Percentiles rank a stretch among this genome's conserved stretches.
Evolutionary conservation across 2,888 invertebrate species (phyloP).

Genomic region (Spialia ferax): DNA sequence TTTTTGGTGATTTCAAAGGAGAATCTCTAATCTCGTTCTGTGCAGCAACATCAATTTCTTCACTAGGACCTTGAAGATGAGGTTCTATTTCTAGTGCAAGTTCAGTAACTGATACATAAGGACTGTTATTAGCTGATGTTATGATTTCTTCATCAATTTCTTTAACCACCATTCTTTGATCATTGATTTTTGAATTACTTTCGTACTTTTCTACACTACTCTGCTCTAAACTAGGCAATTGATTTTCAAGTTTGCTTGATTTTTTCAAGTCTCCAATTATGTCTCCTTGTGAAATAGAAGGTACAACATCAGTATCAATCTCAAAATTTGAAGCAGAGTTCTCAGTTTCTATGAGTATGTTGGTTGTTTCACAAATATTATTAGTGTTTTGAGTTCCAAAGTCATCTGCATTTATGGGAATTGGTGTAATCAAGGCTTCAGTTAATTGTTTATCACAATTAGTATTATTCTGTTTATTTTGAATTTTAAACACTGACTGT

Average conservation of each 20-base stretch:
- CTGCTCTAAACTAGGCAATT: neutral
- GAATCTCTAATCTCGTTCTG: slow-evolving; percentile 49
- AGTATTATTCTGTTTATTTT: neutral
- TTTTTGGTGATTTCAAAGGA: slow-evolving; percentile 66
- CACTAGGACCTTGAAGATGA: slow-evolving; percentile 39
- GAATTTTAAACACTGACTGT: neutral
- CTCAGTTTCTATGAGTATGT: neutral
- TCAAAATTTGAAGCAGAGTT: neutral
- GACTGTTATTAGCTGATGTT: slow-evolving; percentile 65
- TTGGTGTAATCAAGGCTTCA: neutral
- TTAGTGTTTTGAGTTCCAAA: neutral
- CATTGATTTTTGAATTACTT: neutral
- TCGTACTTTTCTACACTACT: neutral
- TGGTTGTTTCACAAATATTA: neutral
- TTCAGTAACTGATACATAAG: slow-evolving; percentile 62
- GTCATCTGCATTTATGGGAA: neutral
- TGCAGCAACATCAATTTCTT: slow-evolving; percentile 42
- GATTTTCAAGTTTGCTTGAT: neutral
- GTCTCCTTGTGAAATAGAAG: neutral
- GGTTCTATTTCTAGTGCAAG: slow-evolving; percentile 44
- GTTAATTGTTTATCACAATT: neutral
- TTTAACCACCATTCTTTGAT: slow-evolving; percentile 12
- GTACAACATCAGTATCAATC: neutral
- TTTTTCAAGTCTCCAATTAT: neutral
- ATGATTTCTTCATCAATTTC: slow-evolving; percentile 58